These are phyloP conservation scores for Tenualosa ilisha DNA, from an alignment of 2,797 vertebrate species.

Conservation along the genomic window DNA sequence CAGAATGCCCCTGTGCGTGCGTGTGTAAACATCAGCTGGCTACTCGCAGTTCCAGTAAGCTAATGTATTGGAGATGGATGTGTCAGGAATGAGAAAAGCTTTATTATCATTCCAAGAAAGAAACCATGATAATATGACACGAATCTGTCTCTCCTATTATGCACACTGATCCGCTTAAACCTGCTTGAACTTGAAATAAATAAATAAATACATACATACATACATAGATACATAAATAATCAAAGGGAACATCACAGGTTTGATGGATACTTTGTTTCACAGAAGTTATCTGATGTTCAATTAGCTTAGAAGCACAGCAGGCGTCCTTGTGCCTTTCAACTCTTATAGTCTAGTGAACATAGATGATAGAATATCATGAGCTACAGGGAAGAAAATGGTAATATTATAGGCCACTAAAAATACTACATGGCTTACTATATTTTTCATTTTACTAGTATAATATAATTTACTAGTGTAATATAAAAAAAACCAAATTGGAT, in stretches of 20 bases:
- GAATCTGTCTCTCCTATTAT: neutral
- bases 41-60: neutral
- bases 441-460: neutral
- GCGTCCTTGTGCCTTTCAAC: neutral
- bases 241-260: conserved; percentile 12
- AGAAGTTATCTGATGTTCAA: conserved; percentile 6
- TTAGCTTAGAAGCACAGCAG: neutral
- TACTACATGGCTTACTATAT: neutral
- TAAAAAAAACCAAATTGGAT: neutral
- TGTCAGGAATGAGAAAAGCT: neutral
- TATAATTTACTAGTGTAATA: neutral
- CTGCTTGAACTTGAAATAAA: neutral
- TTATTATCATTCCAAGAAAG: neutral
- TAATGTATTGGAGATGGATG: neutral
- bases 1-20: neutral
- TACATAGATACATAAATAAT: neutral
- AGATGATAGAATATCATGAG: neutral
- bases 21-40: neutral
- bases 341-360: neutral
- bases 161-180: neutral
- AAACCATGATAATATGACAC: neutral
- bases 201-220: too few relatives aligned
- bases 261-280: conserved; percentile 8
- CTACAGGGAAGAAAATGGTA: neutral
- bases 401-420: neutral